These are phyloP conservation scores for Limnephilus marmoratus DNA, from an alignment of 2,888 invertebrate species.

Conservation along the genomic window DNA sequence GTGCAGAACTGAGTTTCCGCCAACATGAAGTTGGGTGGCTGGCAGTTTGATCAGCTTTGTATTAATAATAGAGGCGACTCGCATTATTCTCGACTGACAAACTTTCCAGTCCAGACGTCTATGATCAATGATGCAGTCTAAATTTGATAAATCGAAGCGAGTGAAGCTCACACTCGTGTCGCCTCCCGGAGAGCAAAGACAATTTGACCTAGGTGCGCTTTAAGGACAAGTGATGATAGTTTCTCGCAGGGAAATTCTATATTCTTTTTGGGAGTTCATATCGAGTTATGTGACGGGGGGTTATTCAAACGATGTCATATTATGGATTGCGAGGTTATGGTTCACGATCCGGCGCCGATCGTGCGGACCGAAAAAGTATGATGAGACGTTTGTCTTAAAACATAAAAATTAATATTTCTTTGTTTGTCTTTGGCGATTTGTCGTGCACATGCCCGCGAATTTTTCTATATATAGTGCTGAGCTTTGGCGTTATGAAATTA, in stretches of 20 bases:
- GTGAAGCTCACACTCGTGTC: background rate
- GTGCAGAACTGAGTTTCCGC: constrained; percentile 9
- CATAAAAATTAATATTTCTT: no score
- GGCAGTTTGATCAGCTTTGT: constrained; percentile 28
- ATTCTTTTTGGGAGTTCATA: background rate
- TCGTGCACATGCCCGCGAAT: no score
- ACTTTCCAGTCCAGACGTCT: constrained; percentile 47
- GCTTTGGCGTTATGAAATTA: no score
- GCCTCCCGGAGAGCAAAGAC: background rate
- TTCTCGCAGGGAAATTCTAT: background rate
- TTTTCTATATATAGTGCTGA: no score
- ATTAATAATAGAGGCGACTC: constrained; percentile 34
- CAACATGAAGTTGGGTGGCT: constrained; percentile 11
- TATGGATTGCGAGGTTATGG: background rate
- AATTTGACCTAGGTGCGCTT: background rate
- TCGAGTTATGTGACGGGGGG: background rate
- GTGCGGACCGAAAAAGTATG: no score
- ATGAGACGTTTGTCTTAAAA: no score
- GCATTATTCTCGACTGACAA: constrained; percentile 41
- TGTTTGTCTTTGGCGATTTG: no score
- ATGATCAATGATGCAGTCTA: constrained; percentile 43
- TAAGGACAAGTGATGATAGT: background rate
- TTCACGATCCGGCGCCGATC: background rate
- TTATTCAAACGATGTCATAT: background rate
- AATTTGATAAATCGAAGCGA: constrained; percentile 37